Evolutionary conservation across 2,888 invertebrate species (phyloP).

Genomic region (Dinocampus coccinellae): DNA sequence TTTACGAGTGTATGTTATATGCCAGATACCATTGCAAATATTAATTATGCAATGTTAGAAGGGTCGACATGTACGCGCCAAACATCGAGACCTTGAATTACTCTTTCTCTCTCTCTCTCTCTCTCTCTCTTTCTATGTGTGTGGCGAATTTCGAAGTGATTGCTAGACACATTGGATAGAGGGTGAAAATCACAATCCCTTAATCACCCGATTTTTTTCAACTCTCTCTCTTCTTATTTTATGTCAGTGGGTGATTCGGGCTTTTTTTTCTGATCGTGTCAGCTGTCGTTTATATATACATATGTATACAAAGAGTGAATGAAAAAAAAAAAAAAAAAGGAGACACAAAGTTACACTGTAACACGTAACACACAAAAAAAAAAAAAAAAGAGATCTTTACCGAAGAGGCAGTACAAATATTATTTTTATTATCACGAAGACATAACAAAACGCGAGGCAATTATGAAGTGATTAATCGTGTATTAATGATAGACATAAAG

Average conservation of each 20-base stretch:
- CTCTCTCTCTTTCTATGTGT: too few relatives aligned
- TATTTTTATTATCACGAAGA: not conserved
- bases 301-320: too few relatives aligned
- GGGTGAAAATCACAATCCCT: conserved; percentile 11
- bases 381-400: not conserved
- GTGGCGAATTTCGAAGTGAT: conserved; percentile 17
- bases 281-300: not conserved
- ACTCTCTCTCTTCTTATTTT: not conserved
- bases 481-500: too few relatives aligned
- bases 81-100: conserved; percentile 16
- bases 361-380: too few relatives aligned
- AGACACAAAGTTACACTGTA: too few relatives aligned
- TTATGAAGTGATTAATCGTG: not conserved
- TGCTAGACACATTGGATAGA: not conserved
- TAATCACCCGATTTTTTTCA: not conserved
- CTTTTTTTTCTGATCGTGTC: not conserved
- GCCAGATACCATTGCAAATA: conserved; percentile 40
- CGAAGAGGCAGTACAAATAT: too few relatives aligned
- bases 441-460: not conserved
- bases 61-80: conserved; percentile 38
- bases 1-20: not conserved
- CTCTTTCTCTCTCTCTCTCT: too few relatives aligned
- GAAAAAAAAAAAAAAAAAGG: too few relatives aligned
- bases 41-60: conserved; percentile 57
- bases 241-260: not conserved